Evolutionary conservation across 2,797 vertebrate genomes (phyloP), one percentile per base, ranked within the genome.

Genomic region (Petrocephalus sullivani): DNA sequence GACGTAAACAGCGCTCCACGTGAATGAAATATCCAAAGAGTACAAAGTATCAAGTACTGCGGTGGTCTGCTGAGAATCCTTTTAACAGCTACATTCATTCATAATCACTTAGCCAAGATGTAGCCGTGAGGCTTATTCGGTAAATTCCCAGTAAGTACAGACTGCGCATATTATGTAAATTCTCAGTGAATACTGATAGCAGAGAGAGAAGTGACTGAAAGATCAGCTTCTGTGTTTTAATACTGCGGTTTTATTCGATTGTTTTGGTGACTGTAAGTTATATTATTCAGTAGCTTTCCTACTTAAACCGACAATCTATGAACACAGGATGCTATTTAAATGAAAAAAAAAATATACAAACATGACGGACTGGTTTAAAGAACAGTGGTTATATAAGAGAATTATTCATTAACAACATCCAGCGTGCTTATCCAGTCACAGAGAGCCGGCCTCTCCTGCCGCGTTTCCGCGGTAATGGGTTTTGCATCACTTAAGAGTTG

Each of bases 401-500:
- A 87, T 51, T 53, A 87, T 51, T 21, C 46, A 87, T 46, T 67
- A 64, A 28, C 41, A 67, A 87, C 19, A 14, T 78, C 16, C 23
- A 41, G 49, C 41, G 28, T 7, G 41, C 14, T 81, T 67, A 23
- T 51, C 21, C 54, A 64, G 51, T 90, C 71, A 33, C 83, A 89
- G 89, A 23, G 89, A 90, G 87, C n/a, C 21, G 10, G 19, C 64
- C 67, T 33, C 6, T 28, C 54, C 21, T 53, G 61, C 23, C 87
- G n/a, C 23, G 46, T 86, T 67, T 91, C 67, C 46, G 86, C 89
- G 86, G 89, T 87, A 87, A 87, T 88, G 61, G 21, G 60, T 84
- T 67, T 83, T 75, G 54, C 83, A 61, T 23, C 19, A 75, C 71
- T 86, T 67, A 87, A 85, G 71, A 28, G 88, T 90, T 89, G 78